Conservation (phyloP, 2,888 invertebrate genomes). For the Diloba caeruleocephala region DNA sequence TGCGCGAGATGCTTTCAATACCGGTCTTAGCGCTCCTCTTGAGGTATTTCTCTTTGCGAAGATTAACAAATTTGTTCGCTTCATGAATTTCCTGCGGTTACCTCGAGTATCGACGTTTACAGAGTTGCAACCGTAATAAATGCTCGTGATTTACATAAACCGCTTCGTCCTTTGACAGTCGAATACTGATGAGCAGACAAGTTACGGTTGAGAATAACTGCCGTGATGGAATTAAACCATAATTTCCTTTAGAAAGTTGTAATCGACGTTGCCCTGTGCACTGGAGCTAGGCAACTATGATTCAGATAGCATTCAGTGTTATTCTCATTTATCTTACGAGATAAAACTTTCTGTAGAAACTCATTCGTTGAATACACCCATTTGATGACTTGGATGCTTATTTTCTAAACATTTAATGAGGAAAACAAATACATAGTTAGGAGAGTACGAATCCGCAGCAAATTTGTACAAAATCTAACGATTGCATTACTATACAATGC, state of each 20-base stretch:
- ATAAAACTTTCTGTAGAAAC: conserved; percentile 42
- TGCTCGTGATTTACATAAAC: conserved; percentile 78
- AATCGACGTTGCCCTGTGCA: conserved; percentile 57
- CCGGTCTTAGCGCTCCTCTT: conserved; percentile 50
- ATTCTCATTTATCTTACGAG: conserved; percentile 48
- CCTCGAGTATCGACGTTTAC: conserved; percentile 66
- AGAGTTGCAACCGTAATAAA: conserved; percentile 72
- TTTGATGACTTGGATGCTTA: conserved; percentile 7
- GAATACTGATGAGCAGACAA: conserved; percentile 76
- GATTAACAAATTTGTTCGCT: conserved; percentile 74
- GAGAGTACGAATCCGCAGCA: conserved; percentile 42
- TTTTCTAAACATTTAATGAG: conserved; percentile 23
- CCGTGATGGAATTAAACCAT: conserved; percentile 67
- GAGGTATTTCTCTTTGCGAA: conserved; percentile 63
- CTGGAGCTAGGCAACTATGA: conserved; percentile 48
- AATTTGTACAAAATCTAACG: conserved; percentile 59
- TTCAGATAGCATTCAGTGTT: conserved; percentile 50
- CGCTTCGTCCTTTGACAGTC: conserved; percentile 71
- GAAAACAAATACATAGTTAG: conserved; percentile 18
- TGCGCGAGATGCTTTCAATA: conserved; percentile 61
- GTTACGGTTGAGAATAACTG: conserved; percentile 64
- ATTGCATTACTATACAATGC: conserved; percentile 71
- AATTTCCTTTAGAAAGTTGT: conserved; percentile 70
- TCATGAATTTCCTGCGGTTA: conserved; percentile 60
- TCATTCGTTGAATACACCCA: conserved; percentile 17